Evolutionary conservation across 1,140 invertebrate genomes (phyloP), one percentile per base, ranked within the genome.

Genomic region (Apis dorsata): DNA sequence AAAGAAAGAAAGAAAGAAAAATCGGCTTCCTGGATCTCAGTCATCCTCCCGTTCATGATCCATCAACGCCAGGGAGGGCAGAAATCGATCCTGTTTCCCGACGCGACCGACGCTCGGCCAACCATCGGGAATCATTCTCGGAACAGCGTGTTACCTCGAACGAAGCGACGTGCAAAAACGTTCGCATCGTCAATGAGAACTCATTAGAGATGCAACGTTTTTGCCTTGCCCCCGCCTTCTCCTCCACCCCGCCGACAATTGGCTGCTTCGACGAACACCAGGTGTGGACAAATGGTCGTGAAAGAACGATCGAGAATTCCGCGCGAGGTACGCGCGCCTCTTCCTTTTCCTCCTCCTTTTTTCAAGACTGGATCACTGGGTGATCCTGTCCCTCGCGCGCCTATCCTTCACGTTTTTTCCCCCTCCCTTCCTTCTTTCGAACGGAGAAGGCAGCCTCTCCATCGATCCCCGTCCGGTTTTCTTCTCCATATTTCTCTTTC

Each of bases 141-240:
- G 86, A 87, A 87, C 79, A 74, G 63, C 84, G 72, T 70, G 78
- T 63, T 88, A 86, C 84, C 74, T 79, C 84, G 87, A 79, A 82
- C 66, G 65, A 57, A 51, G 53, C 59, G 68, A 83, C 79, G 83
- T 80, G 83, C 83, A 88, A 88, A 88, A 88, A 88, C 83, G 79
- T 87, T 81, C 34, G 86, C 86, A 88, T 88, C 78, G 78, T 81
- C 86, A 85, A 88, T 88, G 86, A 85, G 86, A 55, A 72, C 72
- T 86, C 79, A 86, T 85, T 79, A 83, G 76, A 72, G 78, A 88
- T 88, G 83, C 86, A 79, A 79, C 79, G 80, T 80, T 88, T 81
- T 85, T 88, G 69, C 81, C 55, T 49, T 44, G 4, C 34, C 34
- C 34, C 34, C 60, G 24, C 7, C 4, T 53, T 7, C 66, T 24